Percentiles rank a stretch among this genome's conserved stretches.
These are phyloP conservation scores for Timema cristinae DNA, from an alignment of 2,888 invertebrate genomes.

Conservation along the genomic window DNA sequence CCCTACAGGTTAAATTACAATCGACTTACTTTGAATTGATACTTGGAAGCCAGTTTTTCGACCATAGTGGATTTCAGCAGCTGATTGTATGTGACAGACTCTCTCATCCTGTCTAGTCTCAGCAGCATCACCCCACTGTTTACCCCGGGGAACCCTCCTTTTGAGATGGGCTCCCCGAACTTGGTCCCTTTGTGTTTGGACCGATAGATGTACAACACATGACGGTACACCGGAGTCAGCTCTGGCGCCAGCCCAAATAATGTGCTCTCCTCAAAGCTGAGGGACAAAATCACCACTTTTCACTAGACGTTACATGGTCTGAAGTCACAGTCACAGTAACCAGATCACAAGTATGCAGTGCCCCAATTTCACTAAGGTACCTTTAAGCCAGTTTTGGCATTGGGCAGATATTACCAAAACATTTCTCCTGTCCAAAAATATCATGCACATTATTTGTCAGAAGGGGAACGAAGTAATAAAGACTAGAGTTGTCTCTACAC, in stretches of 20 bases:
- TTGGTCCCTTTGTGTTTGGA: conserved; percentile 57
- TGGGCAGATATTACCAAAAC: no score
- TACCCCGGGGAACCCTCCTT: conserved; percentile 65
- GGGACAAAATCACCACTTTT: no score
- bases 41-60: conserved; percentile 54
- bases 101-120: conserved; percentile 61
- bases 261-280: conserved; percentile 39
- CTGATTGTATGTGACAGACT: conserved; percentile 56
- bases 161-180: conserved; percentile 53
- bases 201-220: conserved; percentile 65
- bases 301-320: no score
- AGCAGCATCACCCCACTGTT: conserved; percentile 77
- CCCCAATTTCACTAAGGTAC: no score
- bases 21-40: conserved; percentile 52
- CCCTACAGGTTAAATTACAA: no score
- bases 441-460: no score
- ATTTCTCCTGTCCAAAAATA: no score
- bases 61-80: conserved; percentile 54
- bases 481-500: no score
- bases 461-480: no score
- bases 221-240: conserved; percentile 72
- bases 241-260: conserved; percentile 71
- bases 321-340: no score
- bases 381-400: no score
- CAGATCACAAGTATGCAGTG: no score